Base-by-base conservation (phyloP, 30 jellyfish, hydroid and myxozoan species). In the Euphysa ruthae region DNA sequence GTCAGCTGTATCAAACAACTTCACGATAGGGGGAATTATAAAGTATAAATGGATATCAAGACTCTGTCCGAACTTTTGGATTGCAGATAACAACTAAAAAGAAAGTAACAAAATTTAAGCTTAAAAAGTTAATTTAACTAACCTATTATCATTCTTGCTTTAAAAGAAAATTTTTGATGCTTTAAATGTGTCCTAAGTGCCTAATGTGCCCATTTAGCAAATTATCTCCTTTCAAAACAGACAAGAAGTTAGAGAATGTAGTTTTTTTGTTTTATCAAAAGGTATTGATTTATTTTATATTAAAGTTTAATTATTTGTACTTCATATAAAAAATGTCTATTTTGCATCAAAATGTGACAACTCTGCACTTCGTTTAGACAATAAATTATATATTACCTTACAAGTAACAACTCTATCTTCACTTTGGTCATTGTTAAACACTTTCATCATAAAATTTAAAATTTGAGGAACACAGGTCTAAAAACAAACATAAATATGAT, bases 51-150 rank as follows among this genome's bases (percentile, higher is more conserved):
- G 79, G 68, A 78, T 94, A 61, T 85, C 96, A 58, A 85, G 79
- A 66, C 96, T 85, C n/a, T 91, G 92, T 1, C 96, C 96, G 54
- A 85, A 85, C 75, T 85, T 85, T 70, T 85, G 96, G 27, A 85
- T 85, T 10, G 92, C 93, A 20, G 75, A 33, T 49, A 85, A 71
- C 32, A 85, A 71, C 96, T 85, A 58, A 49, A 66, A 63, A 12
- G 30, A 38, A 38, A 20, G n/a, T n/a, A 8, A 38, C 52, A 38
- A 38, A 38, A 38, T 38, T 8, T 38, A 38, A 38, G n/a, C 52
- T 38, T 38, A 38, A 38, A 8, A 12, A 38, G 12, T 38, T 38
- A 38, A 38, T n/a, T 8, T 8, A n/a, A 38, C 12, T 8, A 38
- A 38, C 52, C 12, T 38, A 38, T 8, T 38, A 8, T 38, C 12